These are phyloP conservation scores for Muschampia plurimacula DNA, from an alignment of 2,888 invertebrate species.

Conservation along the genomic window DNA sequence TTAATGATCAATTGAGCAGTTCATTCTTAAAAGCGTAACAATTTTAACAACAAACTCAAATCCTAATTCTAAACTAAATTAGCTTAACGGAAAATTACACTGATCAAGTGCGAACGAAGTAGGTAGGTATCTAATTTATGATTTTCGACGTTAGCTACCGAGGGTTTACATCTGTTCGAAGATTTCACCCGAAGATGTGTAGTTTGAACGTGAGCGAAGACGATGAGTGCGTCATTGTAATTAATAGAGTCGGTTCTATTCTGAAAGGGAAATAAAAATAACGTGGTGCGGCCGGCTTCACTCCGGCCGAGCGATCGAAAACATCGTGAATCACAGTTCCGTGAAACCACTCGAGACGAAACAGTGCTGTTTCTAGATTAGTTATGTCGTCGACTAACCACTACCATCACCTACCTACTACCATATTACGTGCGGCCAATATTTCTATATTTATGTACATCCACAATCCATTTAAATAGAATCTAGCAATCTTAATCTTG, in stretches of 20 bases:
- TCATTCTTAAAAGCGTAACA: too few relatives aligned
- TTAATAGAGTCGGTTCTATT: conserved; percentile 79
- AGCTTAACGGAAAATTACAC: conserved; percentile 6
- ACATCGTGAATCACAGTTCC: conserved; percentile 65
- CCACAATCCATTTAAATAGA: neutral
- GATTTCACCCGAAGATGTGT: conserved; percentile 45
- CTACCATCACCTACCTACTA: neutral
- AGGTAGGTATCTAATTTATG: neutral
- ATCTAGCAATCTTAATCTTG: neutral
- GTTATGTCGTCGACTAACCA: conserved; percentile 10
- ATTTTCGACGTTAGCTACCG: conserved; percentile 1
- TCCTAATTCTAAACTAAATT: neutral
- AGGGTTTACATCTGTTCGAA: conserved; percentile 46
- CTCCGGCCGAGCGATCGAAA: conserved; percentile 53
- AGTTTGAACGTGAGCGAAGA: conserved; percentile 53
- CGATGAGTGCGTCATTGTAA: conserved; percentile 78
- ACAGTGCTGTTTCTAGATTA: conserved; percentile 31
- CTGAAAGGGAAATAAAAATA: conserved; percentile 83
- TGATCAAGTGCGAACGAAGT: neutral
- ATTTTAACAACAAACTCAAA: too few relatives aligned
- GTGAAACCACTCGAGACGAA: conserved; percentile 63
- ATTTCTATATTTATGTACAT: neutral
- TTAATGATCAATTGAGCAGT: too few relatives aligned
- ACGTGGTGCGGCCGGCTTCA: conserved; percentile 56
- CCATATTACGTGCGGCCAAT: neutral